Evolutionary conservation across 2,888 invertebrate species (phyloP).

Genomic region (Octonoba sinensis): DNA sequence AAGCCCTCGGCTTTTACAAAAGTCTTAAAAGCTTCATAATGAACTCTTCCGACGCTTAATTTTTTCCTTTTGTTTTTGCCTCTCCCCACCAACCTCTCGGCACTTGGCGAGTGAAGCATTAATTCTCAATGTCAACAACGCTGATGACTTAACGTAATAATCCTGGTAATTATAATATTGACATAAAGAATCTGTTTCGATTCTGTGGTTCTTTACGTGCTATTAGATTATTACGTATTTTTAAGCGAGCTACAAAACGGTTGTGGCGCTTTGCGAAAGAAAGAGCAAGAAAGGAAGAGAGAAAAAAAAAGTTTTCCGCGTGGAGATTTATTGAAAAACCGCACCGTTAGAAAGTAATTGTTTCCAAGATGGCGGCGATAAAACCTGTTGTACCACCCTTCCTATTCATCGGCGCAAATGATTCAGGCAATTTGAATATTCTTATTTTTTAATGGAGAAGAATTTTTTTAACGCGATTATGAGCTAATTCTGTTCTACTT

Average conservation of each 20-base stretch:
- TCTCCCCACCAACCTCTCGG: constrained; percentile 14
- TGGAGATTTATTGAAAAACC: constrained; percentile 62
- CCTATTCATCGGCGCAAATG: neutral
- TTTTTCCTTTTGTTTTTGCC: constrained; percentile 19
- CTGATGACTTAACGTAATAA: constrained; percentile 64
- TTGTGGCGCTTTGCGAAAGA: neutral
- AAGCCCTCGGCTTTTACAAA: constrained; percentile 59
- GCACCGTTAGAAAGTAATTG: constrained; percentile 52
- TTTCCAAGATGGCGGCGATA: constrained; percentile 52
- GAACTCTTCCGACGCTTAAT: constrained; percentile 42
- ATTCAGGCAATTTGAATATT: too few relatives aligned
- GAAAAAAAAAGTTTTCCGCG: constrained; percentile 19
- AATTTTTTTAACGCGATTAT: too few relatives aligned
- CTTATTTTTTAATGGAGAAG: too few relatives aligned
- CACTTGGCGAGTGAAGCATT: constrained; percentile 55
- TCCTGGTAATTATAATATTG: constrained; percentile 63
- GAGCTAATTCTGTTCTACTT: too few relatives aligned
- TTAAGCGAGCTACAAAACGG: constrained; percentile 57
- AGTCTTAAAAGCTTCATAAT: constrained; percentile 63
- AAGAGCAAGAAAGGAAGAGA: neutral
- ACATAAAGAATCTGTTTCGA: constrained; percentile 64
- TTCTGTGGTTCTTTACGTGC: constrained; percentile 54
- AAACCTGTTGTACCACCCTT: constrained; percentile 53
- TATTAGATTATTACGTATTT: constrained; percentile 64
- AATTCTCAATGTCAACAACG: constrained; percentile 63